These are phyloP conservation scores for Plusia festucae DNA, from an alignment of 2,888 invertebrate genomes.

Conservation along the genomic window DNA sequence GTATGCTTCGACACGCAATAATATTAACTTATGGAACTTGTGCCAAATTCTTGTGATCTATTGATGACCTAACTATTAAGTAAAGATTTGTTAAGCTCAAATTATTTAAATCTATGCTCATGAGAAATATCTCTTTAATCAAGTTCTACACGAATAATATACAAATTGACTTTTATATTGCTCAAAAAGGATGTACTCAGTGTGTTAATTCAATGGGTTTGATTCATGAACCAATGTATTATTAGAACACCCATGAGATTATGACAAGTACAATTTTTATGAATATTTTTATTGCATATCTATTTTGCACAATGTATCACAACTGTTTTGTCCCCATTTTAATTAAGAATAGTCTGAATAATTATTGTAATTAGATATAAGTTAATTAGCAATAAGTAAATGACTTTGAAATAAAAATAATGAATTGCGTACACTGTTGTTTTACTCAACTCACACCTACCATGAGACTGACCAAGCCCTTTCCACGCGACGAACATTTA, in stretches of 20 bases:
- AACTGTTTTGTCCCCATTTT: conserved; percentile 11
- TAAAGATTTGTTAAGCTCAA: conserved; percentile 22
- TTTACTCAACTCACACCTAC: neutral
- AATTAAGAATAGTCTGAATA: conserved; percentile 16
- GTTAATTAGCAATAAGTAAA: conserved; percentile 11
- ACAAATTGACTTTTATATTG: conserved; percentile 21
- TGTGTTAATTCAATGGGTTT: neutral
- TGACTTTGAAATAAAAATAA: conserved; percentile 37
- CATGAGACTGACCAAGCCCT: neutral
- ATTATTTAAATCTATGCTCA: conserved; percentile 18
- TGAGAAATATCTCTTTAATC: neutral
- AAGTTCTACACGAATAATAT: neutral
- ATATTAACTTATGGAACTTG: conserved; percentile 30
- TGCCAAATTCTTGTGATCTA: conserved; percentile 56
- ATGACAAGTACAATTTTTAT: conserved; percentile 37
- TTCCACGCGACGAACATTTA: neutral
- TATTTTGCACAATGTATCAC: conserved; percentile 29
- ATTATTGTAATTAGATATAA: conserved; percentile 34
- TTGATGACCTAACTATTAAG: conserved; percentile 7
- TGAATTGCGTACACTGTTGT: conserved; percentile 9
- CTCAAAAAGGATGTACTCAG: conserved; percentile 36
- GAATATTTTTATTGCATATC: conserved; percentile 18
- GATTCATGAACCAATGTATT: conserved; percentile 16
- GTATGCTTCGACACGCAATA: conserved; percentile 12
- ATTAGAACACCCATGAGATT: conserved; percentile 46